phyloP scores from a whole-genome alignment of 2,888 invertebrate genomes.

The Aethes cnicana region DNA sequence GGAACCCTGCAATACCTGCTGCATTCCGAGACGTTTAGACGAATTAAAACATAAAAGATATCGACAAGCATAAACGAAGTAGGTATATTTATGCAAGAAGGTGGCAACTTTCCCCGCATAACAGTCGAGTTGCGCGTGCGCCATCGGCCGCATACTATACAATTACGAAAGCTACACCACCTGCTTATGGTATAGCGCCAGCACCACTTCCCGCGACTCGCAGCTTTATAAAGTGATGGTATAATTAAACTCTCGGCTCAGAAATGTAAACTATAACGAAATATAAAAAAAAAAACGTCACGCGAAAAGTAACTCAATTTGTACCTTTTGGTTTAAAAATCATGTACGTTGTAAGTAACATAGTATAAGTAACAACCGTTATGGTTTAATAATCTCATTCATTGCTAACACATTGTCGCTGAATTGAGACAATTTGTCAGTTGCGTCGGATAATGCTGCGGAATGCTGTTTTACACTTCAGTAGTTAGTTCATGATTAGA shows the following conservation, averaged over 20 bases:
- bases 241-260: too few species aligned
- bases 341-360: conserved; percentile 21
- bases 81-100: conserved; percentile 63
- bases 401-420: conserved; percentile 36
- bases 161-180: conserved; percentile 76
- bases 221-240: not conserved
- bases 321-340: too few species aligned
- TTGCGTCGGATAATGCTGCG: conserved; percentile 33
- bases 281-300: too few species aligned
- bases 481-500: not conserved
- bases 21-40: too few species aligned
- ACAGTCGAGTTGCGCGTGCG: conserved; percentile 46
- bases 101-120: conserved; percentile 69
- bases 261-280: too few species aligned
- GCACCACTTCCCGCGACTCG: conserved; percentile 37
- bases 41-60: not conserved
- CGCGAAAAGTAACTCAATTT: too few species aligned
- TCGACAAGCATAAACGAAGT: conserved; percentile 40
- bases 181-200: conserved; percentile 59
- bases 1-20: too few species aligned
- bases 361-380: conserved; percentile 31
- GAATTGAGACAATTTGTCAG: conserved; percentile 38
- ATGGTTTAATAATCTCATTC: conserved; percentile 35
- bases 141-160: conserved; percentile 60
- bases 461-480: conserved; percentile 19